Base-by-base conservation (phyloP, 2,113 vertebrate species). In the Thryonomys swinderianus region DNA sequence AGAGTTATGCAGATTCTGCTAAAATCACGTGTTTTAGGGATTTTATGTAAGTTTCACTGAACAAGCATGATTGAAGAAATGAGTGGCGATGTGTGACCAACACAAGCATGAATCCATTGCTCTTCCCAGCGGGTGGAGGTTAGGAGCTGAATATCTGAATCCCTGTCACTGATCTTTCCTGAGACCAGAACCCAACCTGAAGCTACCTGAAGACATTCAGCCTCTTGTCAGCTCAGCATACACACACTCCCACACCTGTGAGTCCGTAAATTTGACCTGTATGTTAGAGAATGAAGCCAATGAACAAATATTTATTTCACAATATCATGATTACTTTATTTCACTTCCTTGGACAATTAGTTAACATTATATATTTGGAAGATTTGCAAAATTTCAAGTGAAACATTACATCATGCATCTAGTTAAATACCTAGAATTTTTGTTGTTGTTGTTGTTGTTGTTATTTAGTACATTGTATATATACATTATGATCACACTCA, bases 111-210 rank as follows among this genome's bases (percentile, higher is more conserved):
- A 67, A 23, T 2, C 8, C 6, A 9, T 71, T 32, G 25, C 5
- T 13, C 55, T 59, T n/a, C 2, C 20, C 18, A 10, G 17, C 30
- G 62, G 7, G 3, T 27, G 18, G 7, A 23, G 10, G 5, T 0
- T 0, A 48, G 25, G 8, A 3, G 2, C 4, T 37, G 3, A 83
- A 12, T 27, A 16, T 37, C 42, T 40, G 27, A 37, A 4, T 1
- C 2, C 25, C 25, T 59, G 48, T 53, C 0, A 45, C 3, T 42
- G 21, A 2, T 73, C 18, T 74, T 74, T 67, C 4, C 10, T 21
- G 5, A 66, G 2, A 20, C 42, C 32, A 57, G 37, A 0, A 4
- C 4, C 20, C 2, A 30, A 8, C 0, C 11, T 66, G 9, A 48
- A 59, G 40, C 9, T 48, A 37, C 14, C 21, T 3, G 37, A 62